A percentile compares a stretch with the other conserved stretches of the same genome.
Conservation (phyloP, 2,113 vertebrate genomes). For the Megalops atlanticus region DNA sequence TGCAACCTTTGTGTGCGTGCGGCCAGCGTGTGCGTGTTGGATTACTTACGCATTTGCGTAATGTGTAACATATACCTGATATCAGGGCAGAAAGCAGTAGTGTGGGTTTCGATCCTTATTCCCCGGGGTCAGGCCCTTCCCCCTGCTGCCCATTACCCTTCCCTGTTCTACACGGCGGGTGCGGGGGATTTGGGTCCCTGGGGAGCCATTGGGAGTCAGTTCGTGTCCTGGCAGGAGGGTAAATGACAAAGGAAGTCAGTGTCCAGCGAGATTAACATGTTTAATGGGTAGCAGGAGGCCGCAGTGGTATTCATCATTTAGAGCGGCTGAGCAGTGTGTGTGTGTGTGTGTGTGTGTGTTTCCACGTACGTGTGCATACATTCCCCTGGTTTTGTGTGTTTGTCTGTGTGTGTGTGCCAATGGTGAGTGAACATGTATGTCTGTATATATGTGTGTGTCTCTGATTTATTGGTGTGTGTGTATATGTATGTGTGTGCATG, state of each 20-base stretch:
- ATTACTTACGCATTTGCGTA: neutral
- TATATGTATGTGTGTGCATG: neutral
- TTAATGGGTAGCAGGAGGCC: neutral
- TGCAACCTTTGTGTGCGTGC: no score
- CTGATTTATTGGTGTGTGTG: neutral
- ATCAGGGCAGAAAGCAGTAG: neutral
- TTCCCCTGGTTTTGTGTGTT: neutral
- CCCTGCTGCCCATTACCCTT: no score
- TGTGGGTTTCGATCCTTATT: neutral
- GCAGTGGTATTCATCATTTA: conserved; percentile 14
- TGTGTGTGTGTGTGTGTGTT: neutral
- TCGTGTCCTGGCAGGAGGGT: neutral
- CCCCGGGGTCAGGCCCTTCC: neutral
- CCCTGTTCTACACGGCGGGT: no score
- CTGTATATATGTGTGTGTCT: neutral
- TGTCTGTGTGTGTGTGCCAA: neutral
- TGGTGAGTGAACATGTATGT: neutral
- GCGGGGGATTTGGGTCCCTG: neutral
- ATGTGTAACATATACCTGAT: no score
- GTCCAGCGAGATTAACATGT: conserved; percentile 13
- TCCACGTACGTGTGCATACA: neutral
- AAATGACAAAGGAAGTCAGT: neutral
- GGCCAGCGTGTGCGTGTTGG: neutral
- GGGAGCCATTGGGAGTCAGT: neutral
- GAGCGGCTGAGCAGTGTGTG: neutral